A percentile compares a stretch with the other conserved stretches of the same genome.
phyloP scores from a whole-genome alignment of 2,888 invertebrate genomes.

The Miltochrista miniata region DNA sequence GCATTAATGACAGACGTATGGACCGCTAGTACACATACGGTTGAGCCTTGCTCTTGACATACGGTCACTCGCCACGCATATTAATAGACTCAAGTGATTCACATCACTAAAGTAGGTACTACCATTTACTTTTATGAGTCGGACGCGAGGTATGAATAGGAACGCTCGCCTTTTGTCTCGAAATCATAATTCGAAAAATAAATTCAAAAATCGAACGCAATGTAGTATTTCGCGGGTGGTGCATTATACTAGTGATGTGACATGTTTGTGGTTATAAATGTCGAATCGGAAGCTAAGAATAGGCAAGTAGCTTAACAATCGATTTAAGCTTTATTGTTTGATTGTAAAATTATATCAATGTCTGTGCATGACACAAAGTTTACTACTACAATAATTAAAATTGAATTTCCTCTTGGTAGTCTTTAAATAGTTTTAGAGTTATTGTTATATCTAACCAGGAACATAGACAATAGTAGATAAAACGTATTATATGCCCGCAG shows the following conservation, averaged over 20 bases:
- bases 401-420: too few species aligned
- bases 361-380: background rate
- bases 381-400: too few species aligned
- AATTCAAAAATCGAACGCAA: conserved; percentile 41
- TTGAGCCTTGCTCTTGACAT: conserved; percentile 79
- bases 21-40: conserved; percentile 46
- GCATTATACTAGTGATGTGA: conserved; percentile 42
- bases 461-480: too few species aligned
- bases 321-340: conserved; percentile 17
- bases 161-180: conserved; percentile 51
- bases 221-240: conserved; percentile 37
- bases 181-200: conserved; percentile 34
- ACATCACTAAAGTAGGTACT: conserved; percentile 66
- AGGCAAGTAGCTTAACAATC: conserved; percentile 51
- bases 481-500: too few species aligned
- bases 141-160: conserved; percentile 66
- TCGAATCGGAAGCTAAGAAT: conserved; percentile 52
- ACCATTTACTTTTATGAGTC: conserved; percentile 64
- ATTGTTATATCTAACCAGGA: background rate
- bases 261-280: conserved; percentile 52
- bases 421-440: too few species aligned
- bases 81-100: conserved; percentile 75
- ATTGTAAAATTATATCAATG: conserved; percentile 1
- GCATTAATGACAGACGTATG: conserved; percentile 47
- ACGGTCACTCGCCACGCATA: conserved; percentile 80